These are phyloP conservation scores for Apeltes quadracus DNA, from an alignment of 2,113 vertebrate species.

Conservation along the genomic window DNA sequence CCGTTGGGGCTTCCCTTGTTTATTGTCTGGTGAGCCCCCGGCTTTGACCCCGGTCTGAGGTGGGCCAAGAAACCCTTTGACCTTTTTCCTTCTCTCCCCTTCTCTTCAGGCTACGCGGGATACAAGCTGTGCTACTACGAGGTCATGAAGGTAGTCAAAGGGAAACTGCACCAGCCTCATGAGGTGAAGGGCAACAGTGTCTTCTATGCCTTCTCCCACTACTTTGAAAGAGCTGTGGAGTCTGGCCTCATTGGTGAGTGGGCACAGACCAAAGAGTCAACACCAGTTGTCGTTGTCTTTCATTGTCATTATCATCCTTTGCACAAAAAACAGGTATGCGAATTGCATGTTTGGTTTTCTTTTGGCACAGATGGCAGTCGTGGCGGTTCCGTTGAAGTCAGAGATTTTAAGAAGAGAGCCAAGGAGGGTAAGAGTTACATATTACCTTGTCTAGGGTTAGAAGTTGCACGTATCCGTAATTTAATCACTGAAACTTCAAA, in stretches of 20 bases:
- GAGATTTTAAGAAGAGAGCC: slow-evolving; percentile 94
- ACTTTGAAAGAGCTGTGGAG: slow-evolving; percentile 93
- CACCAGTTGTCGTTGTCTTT: not conserved
- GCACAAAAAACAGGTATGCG: slow-evolving; percentile 38
- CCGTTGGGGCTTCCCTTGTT: slow-evolving; percentile 70
- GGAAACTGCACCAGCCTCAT: slow-evolving; percentile 90
- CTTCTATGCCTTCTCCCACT: slow-evolving; percentile 98
- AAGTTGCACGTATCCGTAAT: slow-evolving; percentile 60
- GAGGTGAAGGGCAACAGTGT: slow-evolving; percentile 87
- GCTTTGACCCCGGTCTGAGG: slow-evolving; percentile 34
- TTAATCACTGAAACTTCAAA: slow-evolving; percentile 45
- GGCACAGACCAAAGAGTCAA: slow-evolving; percentile 21
- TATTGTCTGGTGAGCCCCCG: slow-evolving; percentile 46
- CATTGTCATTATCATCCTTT: slow-evolving; percentile 32
- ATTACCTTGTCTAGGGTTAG: slow-evolving; percentile 39
- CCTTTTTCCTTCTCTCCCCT: not conserved
- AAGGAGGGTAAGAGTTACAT: slow-evolving; percentile 87
- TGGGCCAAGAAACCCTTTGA: slow-evolving; percentile 3
- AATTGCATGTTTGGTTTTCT: slow-evolving; percentile 46
- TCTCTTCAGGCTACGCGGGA: slow-evolving; percentile 85
- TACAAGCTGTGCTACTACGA: slow-evolving; percentile 94
- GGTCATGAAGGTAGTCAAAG: slow-evolving; percentile 89
- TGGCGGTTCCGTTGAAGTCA: slow-evolving; percentile 91
- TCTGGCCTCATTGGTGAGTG: slow-evolving; percentile 91
- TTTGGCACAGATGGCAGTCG: slow-evolving; percentile 84